Evolutionary conservation across 1,140 invertebrate genomes (phyloP).

Genomic region (Apis mellifera): Amel_HAv3.1 CM009938.2:3452501-3453000

Average conservation of each 20-base stretch:
- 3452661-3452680: conserved; percentile 84
- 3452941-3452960: conserved; percentile 96
- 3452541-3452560: conserved; percentile 92
- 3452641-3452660: neutral
- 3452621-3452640: neutral
- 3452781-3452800: conserved; percentile 97
- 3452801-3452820: conserved; percentile 94
- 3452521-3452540: conserved; percentile 89
- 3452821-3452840: conserved; percentile 91
- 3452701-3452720: conserved; percentile 98
- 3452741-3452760: conserved; percentile 97
- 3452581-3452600: conserved; percentile 15
- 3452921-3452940: conserved; percentile 96
- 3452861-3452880: conserved; percentile 98
- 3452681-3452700: conserved; percentile 96
- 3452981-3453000: conserved; percentile 35
- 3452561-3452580: conserved; percentile 84
- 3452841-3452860: conserved; percentile 96
- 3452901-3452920: conserved; percentile 91
- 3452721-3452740: conserved; percentile 95
- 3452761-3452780: conserved; percentile 93
- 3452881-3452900: conserved; percentile 93
- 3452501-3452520: conserved; percentile 86
- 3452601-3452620: neutral
- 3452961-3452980: conserved; percentile 93